phyloP scores from a whole-genome alignment of 2,113 vertebrate genomes.

The Sarotherodon lohbergeri region DNA sequence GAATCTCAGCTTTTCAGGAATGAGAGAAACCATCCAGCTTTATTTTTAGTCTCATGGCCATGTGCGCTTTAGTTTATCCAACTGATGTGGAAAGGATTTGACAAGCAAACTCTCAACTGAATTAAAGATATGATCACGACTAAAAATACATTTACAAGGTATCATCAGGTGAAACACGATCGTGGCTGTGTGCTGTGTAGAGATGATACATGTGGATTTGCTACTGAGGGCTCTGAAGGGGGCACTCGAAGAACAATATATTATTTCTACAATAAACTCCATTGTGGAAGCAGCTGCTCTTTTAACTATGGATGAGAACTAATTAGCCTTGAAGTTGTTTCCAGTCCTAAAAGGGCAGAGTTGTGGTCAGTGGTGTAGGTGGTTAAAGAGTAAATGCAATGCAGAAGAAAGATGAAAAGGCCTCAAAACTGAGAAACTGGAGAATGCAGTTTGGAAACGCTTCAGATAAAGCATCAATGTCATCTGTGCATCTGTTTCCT shows the following conservation, averaged over 20 bases:
- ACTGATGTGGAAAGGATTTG: background rate
- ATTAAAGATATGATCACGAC: background rate
- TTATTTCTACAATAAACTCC: background rate
- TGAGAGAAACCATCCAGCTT: accelerated
- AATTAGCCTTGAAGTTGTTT: background rate
- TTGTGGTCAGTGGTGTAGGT: background rate
- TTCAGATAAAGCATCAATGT: background rate
- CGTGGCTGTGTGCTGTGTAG: background rate
- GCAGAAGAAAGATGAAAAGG: background rate
- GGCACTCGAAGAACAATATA: background rate
- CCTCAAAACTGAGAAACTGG: background rate
- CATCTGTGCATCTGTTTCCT: background rate
- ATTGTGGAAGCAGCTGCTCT: background rate
- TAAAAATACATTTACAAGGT: background rate
- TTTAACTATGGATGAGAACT: background rate
- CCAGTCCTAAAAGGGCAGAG: background rate
- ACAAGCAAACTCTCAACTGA: background rate
- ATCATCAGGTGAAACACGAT: background rate
- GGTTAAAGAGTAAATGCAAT: background rate
- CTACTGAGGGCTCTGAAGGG: background rate
- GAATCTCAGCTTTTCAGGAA: background rate
- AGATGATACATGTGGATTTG: background rate
- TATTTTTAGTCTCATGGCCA: background rate
- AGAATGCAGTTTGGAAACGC: background rate
- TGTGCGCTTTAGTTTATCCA: background rate